Conservation (phyloP, 2,113 vertebrate species). For the Scalopus aquaticus region DNA sequence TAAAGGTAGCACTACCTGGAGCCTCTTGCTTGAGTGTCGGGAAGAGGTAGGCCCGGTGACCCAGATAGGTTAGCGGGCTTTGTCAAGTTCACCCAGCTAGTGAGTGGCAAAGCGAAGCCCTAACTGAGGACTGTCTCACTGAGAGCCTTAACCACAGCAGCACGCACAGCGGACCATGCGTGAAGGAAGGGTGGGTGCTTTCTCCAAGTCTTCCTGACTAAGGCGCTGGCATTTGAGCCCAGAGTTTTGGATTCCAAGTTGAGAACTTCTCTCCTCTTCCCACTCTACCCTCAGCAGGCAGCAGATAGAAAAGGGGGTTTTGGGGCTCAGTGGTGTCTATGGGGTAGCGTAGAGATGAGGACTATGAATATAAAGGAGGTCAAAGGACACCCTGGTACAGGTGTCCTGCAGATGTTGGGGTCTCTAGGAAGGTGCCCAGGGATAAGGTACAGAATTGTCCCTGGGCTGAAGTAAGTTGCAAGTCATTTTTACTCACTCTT, state of each 20-base stretch:
- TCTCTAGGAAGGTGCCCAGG: background rate
- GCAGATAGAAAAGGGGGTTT: background rate
- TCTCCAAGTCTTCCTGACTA: background rate
- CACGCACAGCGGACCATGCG: background rate
- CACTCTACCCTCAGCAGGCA: background rate
- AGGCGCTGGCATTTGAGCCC: background rate
- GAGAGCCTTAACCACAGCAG: background rate
- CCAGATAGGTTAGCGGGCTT: background rate
- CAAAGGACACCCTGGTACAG: background rate
- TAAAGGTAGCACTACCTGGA: background rate
- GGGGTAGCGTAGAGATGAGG: background rate
- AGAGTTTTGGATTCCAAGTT: background rate
- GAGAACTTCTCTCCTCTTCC: background rate
- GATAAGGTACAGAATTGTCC: background rate
- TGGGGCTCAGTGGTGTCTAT: background rate
- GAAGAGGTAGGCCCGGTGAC: background rate
- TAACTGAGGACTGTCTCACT: background rate
- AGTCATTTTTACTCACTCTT: background rate
- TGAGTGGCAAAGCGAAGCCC: background rate
- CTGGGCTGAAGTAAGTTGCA: background rate
- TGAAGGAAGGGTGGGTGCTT: background rate
- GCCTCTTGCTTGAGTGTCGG: background rate
- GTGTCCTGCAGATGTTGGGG: background rate
- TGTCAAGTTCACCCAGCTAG: background rate
- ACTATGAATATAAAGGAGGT: background rate